phyloP scores from a whole-genome alignment of 2,888 invertebrate genomes.

The Galeopsomyia nigrocyanea region DNA sequence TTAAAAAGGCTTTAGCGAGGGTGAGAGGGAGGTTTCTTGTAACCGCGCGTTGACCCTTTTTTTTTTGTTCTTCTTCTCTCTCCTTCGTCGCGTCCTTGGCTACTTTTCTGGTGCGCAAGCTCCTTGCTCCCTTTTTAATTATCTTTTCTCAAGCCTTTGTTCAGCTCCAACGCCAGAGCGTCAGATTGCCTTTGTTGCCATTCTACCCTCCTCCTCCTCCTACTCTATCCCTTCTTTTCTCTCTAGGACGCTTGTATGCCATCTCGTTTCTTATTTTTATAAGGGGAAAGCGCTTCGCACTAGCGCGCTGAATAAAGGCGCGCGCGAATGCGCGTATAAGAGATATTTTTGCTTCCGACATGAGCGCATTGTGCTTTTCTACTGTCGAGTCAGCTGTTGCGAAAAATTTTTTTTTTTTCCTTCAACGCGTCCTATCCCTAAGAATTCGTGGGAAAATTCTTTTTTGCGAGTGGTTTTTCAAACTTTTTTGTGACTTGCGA shows the following conservation, averaged over 20 bases:
- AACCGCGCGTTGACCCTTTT: too few species aligned
- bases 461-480: background rate
- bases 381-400: background rate
- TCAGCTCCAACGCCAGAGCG: background rate
- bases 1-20: slow-evolving; percentile 39
- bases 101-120: background rate
- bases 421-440: background rate
- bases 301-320: too few species aligned
- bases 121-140: too few species aligned
- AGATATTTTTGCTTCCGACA: background rate
- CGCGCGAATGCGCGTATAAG: too few species aligned
- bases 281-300: too few species aligned
- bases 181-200: background rate
- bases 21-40: slow-evolving; percentile 10
- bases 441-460: too few species aligned
- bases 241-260: background rate
- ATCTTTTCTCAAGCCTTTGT: too few species aligned
- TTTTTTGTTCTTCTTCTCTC: slow-evolving; percentile 16
- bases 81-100: slow-evolving; percentile 19
- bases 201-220: background rate
- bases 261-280: too few species aligned
- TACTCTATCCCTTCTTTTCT: slow-evolving; percentile 17
- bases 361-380: slow-evolving; percentile 4
- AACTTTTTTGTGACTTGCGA: background rate
- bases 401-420: slow-evolving; percentile 8